Evolutionary conservation across 2,113 vertebrate genomes (phyloP).

Genomic region (Dromaius novaehollandiae): DNA sequence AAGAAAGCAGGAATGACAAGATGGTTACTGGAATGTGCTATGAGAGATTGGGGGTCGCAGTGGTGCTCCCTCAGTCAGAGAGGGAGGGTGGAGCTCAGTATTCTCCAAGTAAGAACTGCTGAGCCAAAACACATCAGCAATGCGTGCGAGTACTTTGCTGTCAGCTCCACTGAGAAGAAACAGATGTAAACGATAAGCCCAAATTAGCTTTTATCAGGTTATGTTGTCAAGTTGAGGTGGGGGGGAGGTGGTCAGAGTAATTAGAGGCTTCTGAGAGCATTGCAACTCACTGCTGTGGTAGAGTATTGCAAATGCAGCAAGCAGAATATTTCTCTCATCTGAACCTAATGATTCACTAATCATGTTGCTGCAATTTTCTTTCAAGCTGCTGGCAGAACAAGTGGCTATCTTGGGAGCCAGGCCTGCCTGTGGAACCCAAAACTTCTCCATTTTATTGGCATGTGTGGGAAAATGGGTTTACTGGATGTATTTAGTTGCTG

Average conservation of each 20-base stretch:
- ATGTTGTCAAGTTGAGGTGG: neutral
- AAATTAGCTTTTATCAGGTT: slow-evolving; percentile 45
- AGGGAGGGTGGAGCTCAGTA: neutral
- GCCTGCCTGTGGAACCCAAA: neutral
- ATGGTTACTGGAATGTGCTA: neutral
- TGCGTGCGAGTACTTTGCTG: neutral
- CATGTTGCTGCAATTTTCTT: slow-evolving; percentile 13
- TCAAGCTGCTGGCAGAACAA: slow-evolving; percentile 26
- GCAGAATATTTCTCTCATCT: neutral
- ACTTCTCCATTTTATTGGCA: neutral
- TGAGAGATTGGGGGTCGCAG: rapidly evolving
- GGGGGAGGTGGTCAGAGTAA: neutral
- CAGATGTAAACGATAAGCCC: neutral
- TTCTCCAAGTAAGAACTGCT: neutral
- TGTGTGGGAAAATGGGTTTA: neutral
- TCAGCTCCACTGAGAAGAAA: slow-evolving; percentile 1
- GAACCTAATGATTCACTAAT: slow-evolving; percentile 48
- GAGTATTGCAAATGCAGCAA: slow-evolving; percentile 3
- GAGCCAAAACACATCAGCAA: neutral
- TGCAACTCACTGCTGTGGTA: neutral
- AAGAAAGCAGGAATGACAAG: neutral
- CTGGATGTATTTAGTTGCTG: neutral
- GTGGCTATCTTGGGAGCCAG: slow-evolving; percentile 11
- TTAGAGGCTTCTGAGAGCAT: neutral
- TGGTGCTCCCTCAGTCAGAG: neutral